These are phyloP conservation scores for Heliothis subflexa DNA, from an alignment of 1,140 invertebrate genomes.

Conservation along the genomic window DNA sequence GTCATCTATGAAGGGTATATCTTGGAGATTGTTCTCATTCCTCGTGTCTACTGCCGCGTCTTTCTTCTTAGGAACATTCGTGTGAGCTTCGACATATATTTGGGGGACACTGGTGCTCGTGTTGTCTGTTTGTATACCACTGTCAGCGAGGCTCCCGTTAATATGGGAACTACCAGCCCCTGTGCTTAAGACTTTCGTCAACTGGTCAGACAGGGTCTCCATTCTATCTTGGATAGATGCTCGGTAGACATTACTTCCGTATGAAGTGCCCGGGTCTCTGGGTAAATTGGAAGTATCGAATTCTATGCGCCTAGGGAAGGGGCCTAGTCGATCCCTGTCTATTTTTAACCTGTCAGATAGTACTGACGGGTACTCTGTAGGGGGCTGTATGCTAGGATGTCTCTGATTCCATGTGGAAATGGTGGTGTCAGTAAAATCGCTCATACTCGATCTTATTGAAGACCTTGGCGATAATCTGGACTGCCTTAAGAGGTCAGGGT, in stretches of 20 bases:
- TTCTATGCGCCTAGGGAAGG: conserved; percentile 73
- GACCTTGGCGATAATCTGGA: conserved; percentile 76
- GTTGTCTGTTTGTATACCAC: conserved; percentile 82
- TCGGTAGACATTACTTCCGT: conserved; percentile 72
- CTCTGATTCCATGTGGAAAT: conserved; percentile 82
- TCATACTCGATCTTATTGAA: conserved; percentile 80
- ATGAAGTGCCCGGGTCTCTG: conserved; percentile 72
- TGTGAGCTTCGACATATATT: conserved; percentile 72
- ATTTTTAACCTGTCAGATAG: conserved; percentile 77
- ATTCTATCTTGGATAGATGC: conserved; percentile 69
- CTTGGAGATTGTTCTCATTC: conserved; percentile 80
- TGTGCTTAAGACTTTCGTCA: conserved; percentile 78
- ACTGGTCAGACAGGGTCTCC: conserved; percentile 75
- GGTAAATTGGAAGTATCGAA: conserved; percentile 74
- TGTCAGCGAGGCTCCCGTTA: conserved; percentile 80
- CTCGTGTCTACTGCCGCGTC: conserved; percentile 79
- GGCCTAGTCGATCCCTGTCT: conserved; percentile 67
- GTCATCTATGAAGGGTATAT: conserved; percentile 82
- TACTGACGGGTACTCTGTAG: conserved; percentile 78
- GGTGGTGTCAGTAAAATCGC: conserved; percentile 82
- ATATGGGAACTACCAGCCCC: conserved; percentile 80
- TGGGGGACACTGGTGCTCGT: conserved; percentile 79
- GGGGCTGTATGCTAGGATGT: conserved; percentile 48
- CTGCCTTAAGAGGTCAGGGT: conserved; percentile 75
- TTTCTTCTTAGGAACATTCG: conserved; percentile 60